Percentiles rank a stretch among this genome's conserved stretches.
These are phyloP conservation scores for Proteles cristata DNA, from an alignment of 2,113 vertebrate species.

Conservation along the genomic window DNA sequence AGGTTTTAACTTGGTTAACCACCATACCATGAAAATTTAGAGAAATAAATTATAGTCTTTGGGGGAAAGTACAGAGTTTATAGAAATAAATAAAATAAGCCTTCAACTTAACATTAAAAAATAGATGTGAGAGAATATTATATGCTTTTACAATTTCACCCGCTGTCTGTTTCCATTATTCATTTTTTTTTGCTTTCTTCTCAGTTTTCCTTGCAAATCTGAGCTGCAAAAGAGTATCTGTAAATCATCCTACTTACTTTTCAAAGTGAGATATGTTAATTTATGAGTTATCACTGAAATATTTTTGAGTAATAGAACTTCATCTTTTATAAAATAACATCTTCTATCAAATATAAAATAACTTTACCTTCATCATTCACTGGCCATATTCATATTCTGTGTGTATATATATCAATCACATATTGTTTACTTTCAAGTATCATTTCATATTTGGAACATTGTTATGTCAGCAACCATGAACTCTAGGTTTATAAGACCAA, in stretches of 20 bases:
- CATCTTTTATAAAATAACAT: background rate
- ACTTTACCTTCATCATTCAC: background rate
- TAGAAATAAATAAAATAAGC: background rate
- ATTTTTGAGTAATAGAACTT: background rate
- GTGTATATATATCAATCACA: background rate
- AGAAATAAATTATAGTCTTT: constrained; percentile 9
- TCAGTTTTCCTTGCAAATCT: background rate
- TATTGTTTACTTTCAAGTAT: background rate
- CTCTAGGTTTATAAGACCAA: background rate
- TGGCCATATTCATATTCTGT: background rate
- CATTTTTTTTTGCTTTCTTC: background rate
- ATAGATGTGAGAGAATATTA: constrained; percentile 9
- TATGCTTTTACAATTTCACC: background rate
- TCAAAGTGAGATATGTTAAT: background rate
- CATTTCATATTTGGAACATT: background rate
- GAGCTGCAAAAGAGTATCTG: background rate
- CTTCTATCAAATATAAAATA: background rate
- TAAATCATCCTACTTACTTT: background rate
- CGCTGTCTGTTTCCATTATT: background rate
- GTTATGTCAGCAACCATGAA: background rate
- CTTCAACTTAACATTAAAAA: constrained; percentile 5
- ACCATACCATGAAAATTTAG: background rate
- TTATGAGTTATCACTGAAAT: background rate
- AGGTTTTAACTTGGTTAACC: background rate
- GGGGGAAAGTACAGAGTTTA: background rate